These are phyloP conservation scores for Turdus rufiventris DNA, from an alignment of 2,113 vertebrate genomes.

Conservation along the genomic window DNA sequence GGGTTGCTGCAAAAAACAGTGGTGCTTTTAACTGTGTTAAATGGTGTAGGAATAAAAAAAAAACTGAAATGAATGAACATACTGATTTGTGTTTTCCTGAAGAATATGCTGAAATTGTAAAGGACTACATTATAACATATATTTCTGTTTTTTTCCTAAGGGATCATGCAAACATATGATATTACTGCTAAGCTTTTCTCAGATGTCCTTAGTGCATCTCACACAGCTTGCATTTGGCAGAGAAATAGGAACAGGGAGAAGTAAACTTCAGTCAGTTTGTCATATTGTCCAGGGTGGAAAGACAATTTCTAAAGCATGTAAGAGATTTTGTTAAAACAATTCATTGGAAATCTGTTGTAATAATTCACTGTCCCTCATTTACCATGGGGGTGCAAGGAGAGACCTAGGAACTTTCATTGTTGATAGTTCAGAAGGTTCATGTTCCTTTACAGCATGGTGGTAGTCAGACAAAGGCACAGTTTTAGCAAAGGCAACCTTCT, in stretches of 20 bases:
- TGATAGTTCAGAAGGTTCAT: neutral
- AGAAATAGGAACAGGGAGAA: neutral
- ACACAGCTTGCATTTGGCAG: neutral
- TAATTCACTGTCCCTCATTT: neutral
- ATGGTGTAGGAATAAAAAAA: neutral
- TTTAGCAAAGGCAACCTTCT: neutral
- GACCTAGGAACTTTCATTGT: neutral
- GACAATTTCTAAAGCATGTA: neutral
- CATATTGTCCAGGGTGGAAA: neutral
- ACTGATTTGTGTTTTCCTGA: neutral
- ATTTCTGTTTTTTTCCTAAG: neutral
- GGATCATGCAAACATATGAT: neutral
- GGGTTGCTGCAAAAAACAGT: neutral
- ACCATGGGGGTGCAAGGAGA: neutral
- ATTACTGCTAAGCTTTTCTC: neutral
- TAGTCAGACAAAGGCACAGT: neutral
- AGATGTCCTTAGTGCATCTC: neutral
- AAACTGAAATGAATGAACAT: neutral
- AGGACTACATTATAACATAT: neutral
- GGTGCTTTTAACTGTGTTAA: neutral
- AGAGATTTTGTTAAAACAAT: neutral
- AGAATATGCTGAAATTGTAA: neutral
- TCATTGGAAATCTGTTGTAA: neutral
- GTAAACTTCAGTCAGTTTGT: neutral
- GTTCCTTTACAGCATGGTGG: neutral